Base-by-base conservation (phyloP, 2,113 vertebrate species). In the Melanocharis versteri region DNA sequence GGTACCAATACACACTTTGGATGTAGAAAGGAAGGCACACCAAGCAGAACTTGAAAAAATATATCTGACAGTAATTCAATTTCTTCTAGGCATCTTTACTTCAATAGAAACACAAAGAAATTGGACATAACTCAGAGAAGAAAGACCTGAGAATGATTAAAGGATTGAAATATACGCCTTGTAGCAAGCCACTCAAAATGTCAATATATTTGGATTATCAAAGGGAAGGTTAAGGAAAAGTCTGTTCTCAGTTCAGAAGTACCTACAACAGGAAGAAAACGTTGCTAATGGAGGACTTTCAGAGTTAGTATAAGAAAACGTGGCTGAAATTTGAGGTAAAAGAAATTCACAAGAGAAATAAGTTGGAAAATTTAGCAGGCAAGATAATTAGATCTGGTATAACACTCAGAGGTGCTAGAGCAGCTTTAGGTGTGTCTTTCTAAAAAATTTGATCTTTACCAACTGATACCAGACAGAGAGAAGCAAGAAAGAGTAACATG, bases 121-220 rank as follows among this genome's bases (percentile, higher is more conserved):
- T 30, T 85, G 78, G 50, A 77, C 51, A 35, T 35, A 88, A 72
- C 40, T 83, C 30, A 66, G 53, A 64, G 69, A 94, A 93, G 40
- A 92, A 95, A 95, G 58, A 27, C 51, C 27, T 45, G 60, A 77
- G 64, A 89, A 83, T 83, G 71, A 95, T 93, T 89, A 89, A 90
- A 94, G 83, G 23, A 39, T 86, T 86, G 66, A 81, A 89, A 79
- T 40, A n/a, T 21, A 40, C 2, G 6, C 35, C 76, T 89, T 78
- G 71, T 77, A 70, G 64, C 62, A 53, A 89, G 62, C 9, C 50
- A 51, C 44, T 95, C 68, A 86, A 85, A 73, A 88, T 83, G 50
- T 83, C 83, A 69, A 90, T 96, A 78, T 66, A 47, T 94, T 75
- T 95, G 61, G 21, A 27, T 81, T 89, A 95, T 94, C 68, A 88